These are phyloP conservation scores for Epirrhoe tristata DNA, from an alignment of 2,888 invertebrate genomes.

Conservation along the genomic window DNA sequence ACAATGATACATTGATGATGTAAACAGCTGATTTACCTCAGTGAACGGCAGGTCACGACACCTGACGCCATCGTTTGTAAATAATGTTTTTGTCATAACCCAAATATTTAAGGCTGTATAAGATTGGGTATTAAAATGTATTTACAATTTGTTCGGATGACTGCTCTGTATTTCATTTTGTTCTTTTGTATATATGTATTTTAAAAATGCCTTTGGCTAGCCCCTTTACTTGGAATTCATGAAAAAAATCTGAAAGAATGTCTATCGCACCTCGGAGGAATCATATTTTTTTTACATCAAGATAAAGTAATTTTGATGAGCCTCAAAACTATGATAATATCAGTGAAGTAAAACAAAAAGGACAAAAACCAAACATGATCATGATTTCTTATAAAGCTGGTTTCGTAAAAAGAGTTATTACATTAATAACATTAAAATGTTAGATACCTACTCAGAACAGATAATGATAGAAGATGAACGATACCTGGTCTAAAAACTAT, in stretches of 20 bases:
- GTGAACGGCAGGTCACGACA: conserved; percentile 51
- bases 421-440: neutral
- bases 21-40: conserved; percentile 40
- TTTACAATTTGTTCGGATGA: conserved; percentile 7
- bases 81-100: conserved; percentile 32
- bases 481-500: too few relatives aligned
- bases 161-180: neutral
- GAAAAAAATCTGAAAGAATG: too few relatives aligned
- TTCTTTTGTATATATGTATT: too few relatives aligned
- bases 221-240: too few relatives aligned
- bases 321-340: too few relatives aligned
- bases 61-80: conserved; percentile 49
- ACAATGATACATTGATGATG: conserved; percentile 38
- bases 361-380: conserved; percentile 16
- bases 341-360: neutral
- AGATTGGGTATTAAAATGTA: conserved; percentile 10
- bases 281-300: too few relatives aligned
- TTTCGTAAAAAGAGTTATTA: neutral
- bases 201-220: too few relatives aligned
- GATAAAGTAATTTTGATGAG: neutral
- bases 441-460: too few relatives aligned
- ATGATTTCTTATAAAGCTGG: neutral
- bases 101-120: conserved; percentile 25
- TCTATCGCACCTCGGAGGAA: too few relatives aligned
- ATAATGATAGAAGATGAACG: too few relatives aligned